A percentile compares a stretch with the other conserved stretches of the same genome.
Conservation (phyloP, 2,113 vertebrate genomes). For the Elachura formosa region DNA sequence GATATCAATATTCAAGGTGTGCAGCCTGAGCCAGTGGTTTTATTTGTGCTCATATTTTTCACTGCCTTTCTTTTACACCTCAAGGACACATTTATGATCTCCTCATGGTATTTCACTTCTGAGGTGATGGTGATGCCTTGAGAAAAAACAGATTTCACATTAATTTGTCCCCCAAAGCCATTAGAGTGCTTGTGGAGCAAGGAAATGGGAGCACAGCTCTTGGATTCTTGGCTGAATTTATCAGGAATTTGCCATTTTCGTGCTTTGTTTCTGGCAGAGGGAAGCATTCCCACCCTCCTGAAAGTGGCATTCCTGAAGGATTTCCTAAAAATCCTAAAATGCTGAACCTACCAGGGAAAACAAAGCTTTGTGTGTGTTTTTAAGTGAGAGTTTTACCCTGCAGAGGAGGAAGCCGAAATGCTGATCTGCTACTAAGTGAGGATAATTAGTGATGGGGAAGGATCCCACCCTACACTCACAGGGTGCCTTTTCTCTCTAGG, state of each 20-base stretch:
- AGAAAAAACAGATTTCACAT: slow-evolving; percentile 33
- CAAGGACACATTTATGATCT: slow-evolving; percentile 38
- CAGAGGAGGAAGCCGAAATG: neutral
- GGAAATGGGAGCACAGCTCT: neutral
- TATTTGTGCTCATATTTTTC: slow-evolving; percentile 39
- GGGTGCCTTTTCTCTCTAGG: neutral
- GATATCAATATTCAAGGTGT: neutral
- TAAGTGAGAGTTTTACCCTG: neutral
- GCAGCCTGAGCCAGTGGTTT: neutral
- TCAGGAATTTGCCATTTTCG: neutral
- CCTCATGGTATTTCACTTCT: slow-evolving; percentile 6
- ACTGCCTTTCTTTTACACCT: slow-evolving; percentile 40
- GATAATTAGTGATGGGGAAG: neutral
- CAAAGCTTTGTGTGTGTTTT: neutral
- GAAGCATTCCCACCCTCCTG: neutral
- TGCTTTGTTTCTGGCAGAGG: neutral
- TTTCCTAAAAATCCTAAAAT: neutral
- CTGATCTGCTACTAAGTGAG: neutral
- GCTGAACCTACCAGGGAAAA: neutral
- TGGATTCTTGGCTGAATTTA: neutral
- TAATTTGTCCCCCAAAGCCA: slow-evolving; percentile 13
- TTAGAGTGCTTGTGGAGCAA: neutral
- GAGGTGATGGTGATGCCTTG: slow-evolving; percentile 22
- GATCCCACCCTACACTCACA: neutral
- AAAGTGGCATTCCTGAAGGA: neutral